A percentile compares a stretch with the other conserved stretches of the same genome.
Conservation (phyloP, 2,888 invertebrate genomes). For the Thelaira solivaga region DNA sequence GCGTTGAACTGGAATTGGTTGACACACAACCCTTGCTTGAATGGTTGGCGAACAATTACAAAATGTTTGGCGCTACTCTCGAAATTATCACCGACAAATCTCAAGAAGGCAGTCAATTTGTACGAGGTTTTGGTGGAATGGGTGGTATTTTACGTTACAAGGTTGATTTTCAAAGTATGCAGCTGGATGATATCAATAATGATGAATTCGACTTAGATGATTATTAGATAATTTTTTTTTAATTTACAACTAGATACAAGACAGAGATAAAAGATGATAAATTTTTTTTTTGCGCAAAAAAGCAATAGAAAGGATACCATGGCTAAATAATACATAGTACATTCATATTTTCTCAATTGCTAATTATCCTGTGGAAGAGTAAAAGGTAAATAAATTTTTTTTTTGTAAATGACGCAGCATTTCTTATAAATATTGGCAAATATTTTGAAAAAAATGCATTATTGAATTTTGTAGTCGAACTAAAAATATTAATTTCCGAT, state of each 20-base stretch:
- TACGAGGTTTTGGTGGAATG: constrained; percentile 99
- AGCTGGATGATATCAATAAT: constrained; percentile 95
- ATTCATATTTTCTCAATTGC: background rate
- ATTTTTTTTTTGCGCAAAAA: background rate
- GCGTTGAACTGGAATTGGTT: constrained; percentile 97
- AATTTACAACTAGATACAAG: constrained; percentile 13
- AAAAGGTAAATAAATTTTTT: constrained; percentile 23
- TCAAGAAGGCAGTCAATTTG: constrained; percentile 99
- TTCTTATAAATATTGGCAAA: background rate
- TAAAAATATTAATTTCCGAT: background rate
- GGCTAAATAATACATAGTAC: background rate
- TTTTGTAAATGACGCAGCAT: background rate
- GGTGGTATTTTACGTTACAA: constrained; percentile 99
- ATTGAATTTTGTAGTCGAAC: background rate
- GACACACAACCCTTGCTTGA: constrained; percentile 98
- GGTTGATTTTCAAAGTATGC: constrained; percentile 98
- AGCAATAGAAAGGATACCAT: background rate
- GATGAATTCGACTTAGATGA: constrained; percentile 91
- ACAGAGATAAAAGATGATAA: constrained; percentile 33
- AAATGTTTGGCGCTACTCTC: constrained; percentile 97
- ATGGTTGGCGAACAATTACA: constrained; percentile 99
- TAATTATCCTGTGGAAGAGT: background rate
- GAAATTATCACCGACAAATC: constrained; percentile 99
- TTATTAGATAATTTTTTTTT: constrained; percentile 82
- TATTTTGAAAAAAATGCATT: background rate